A percentile compares a stretch with the other conserved stretches of the same genome.
Conservation (phyloP, 35 echinoderm and acorn worm genomes). For the Amphiura filiformis region DNA sequence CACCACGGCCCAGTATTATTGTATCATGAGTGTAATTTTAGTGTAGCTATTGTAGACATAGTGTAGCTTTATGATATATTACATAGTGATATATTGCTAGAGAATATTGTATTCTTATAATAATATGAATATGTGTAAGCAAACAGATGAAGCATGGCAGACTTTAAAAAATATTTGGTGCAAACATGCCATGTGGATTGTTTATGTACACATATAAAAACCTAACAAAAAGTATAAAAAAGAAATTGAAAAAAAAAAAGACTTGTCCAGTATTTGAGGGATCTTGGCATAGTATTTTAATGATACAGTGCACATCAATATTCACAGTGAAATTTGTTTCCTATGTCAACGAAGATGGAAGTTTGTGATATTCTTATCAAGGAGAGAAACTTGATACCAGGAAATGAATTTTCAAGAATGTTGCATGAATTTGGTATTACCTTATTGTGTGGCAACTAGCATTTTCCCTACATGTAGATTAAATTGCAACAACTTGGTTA, state of each 20-base stretch:
- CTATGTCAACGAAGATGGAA: neutral
- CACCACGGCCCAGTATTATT: constrained; percentile 58
- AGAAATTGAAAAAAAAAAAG: neutral
- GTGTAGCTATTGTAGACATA: neutral
- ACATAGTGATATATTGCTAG: neutral
- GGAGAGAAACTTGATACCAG: neutral
- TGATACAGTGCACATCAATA: neutral
- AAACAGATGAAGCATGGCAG: neutral
- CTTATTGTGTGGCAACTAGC: too few relatives aligned
- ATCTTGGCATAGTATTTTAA: neutral
- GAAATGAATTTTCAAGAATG: neutral
- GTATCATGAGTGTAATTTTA: constrained; percentile 61
- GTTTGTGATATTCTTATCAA: neutral
- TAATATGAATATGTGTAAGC: neutral
- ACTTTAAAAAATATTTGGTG: neutral
- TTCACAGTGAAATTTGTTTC: neutral
- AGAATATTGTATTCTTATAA: constrained; percentile 8
- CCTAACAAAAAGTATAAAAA: neutral
- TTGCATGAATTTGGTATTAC: neutral
- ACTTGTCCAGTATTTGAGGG: neutral
- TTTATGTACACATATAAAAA: neutral
- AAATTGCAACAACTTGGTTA: neutral
- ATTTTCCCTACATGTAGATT: neutral
- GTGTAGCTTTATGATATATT: neutral
- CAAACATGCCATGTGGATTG: neutral